Base-by-base conservation (phyloP, 2,113 vertebrate species). In the Zosterops borbonicus region DNA sequence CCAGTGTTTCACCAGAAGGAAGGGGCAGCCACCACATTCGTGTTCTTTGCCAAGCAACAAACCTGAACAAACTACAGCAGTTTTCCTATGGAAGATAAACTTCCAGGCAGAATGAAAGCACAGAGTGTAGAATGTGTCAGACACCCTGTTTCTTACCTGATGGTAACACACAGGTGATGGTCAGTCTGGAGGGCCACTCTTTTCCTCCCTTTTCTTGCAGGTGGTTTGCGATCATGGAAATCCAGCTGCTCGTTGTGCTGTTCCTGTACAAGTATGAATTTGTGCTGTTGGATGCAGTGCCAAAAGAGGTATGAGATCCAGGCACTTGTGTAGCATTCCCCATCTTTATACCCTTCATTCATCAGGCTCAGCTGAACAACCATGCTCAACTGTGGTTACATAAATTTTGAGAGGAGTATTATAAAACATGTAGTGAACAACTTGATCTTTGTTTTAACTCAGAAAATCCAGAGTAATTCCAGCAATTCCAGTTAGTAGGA, bases 221-320 rank as follows among this genome's bases (percentile, higher is more conserved):
- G 90, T 98, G 98, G 98, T 98, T 98, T 91, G 98, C 98, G 3
- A 85, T 99, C 74, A 97, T 98, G 97, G 98, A 98, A 90, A 97
- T 98, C 91, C 98, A 99, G 85, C 85, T 98, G 94, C 94, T 97
- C 0, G 46, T 98, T 53, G 88, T 97, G 90, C 94, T 98, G 37
- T 95, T 98, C 63, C 97, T 99, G 25, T 96, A 98, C 91, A 98
- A 98, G 92, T 99, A 98, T 42, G 95, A 98, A 35, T 98, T 98
- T 92, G 93, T 85, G 49, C 97, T 98, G 80, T 92, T 98, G 97
- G 98, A 98, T 89, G 93, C 97, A 35, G 62, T 98, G 74, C 98
- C 98, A 71, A 98, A 97, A 75, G 97, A 98, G 96, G 98, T 98
- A 96, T 96, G 91, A 77, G 44, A 69, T 62, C 39, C 17, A 6